A percentile compares a stretch with the other conserved stretches of the same genome.
These are phyloP conservation scores for Oplegnathus fasciatus DNA, from an alignment of 2,113 vertebrate genomes.

Conservation along the genomic window DNA sequence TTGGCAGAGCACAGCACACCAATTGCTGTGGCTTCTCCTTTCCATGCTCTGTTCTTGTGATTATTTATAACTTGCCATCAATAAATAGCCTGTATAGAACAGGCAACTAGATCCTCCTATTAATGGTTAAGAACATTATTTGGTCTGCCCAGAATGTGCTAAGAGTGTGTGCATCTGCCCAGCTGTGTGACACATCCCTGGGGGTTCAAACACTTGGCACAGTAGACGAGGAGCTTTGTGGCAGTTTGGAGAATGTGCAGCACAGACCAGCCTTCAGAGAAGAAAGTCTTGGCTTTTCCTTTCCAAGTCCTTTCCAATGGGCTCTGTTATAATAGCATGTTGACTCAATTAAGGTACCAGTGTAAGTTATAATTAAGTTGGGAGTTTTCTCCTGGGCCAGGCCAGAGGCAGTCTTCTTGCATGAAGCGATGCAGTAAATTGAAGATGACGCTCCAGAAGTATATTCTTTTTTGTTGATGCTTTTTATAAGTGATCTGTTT, in stretches of 20 bases:
- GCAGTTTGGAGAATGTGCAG: conserved; percentile 46
- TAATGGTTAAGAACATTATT: conserved; percentile 10
- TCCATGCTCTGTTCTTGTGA: neutral
- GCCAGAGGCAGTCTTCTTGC: conserved; percentile 44
- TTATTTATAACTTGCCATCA: conserved; percentile 15
- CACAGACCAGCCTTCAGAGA: conserved; percentile 37
- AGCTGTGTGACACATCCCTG: conserved; percentile 40
- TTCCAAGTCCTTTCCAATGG: conserved; percentile 34
- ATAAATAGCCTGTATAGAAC: neutral
- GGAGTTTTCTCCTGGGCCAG: conserved; percentile 61
- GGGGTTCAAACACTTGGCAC: conserved; percentile 69
- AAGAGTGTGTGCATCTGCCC: conserved; percentile 25
- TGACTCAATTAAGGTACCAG: conserved; percentile 74
- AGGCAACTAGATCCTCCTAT: neutral
- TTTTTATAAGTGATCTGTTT: conserved; percentile 53
- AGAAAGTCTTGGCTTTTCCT: conserved; percentile 50
- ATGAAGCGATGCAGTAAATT: conserved; percentile 61
- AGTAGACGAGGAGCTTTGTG: conserved; percentile 27
- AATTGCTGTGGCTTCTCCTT: neutral
- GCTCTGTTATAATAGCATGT: conserved; percentile 60
- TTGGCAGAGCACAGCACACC: neutral
- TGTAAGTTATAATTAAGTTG: conserved; percentile 72
- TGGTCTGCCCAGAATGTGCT: neutral
- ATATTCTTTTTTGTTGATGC: conserved; percentile 32
- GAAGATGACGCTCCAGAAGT: conserved; percentile 48